Conservation (phyloP, 1,140 invertebrate species). For the Trissolcus basalis region DNA sequence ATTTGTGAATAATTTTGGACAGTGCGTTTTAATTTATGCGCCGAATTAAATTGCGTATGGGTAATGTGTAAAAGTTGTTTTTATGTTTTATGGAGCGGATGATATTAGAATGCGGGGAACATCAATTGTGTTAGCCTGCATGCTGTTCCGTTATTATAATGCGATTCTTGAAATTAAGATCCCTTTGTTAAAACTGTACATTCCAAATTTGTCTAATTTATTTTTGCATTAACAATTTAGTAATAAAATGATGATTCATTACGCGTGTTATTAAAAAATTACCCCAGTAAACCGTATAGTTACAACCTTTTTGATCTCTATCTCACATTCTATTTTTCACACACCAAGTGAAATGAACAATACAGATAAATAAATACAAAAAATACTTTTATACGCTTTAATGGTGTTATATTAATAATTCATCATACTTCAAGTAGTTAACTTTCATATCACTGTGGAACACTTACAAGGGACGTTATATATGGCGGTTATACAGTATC, state of each 20-base stretch:
- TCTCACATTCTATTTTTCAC: background rate
- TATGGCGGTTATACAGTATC: too few relatives aligned
- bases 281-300: too few relatives aligned
- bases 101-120: conserved; percentile 23
- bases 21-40: conserved; percentile 43
- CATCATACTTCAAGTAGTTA: background rate
- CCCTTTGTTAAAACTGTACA: background rate
- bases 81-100: conserved; percentile 34
- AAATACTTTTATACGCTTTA: background rate
- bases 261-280: too few relatives aligned
- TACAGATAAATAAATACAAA: background rate
- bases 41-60: conserved; percentile 41
- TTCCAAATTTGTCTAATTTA: too few relatives aligned
- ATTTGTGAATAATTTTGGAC: conserved; percentile 51
- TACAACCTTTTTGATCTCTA: background rate
- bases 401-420: background rate
- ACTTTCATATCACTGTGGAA: too few relatives aligned
- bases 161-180: background rate
- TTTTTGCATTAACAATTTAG: too few relatives aligned
- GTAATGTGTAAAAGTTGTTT: conserved; percentile 42
- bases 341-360: background rate
- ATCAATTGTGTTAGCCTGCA: conserved; percentile 18
- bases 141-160: background rate
- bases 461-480: too few relatives aligned
- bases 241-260: too few relatives aligned